These are phyloP conservation scores for Bombus difficillimus DNA, from an alignment of 1,140 invertebrate species.

Conservation along the genomic window DNA sequence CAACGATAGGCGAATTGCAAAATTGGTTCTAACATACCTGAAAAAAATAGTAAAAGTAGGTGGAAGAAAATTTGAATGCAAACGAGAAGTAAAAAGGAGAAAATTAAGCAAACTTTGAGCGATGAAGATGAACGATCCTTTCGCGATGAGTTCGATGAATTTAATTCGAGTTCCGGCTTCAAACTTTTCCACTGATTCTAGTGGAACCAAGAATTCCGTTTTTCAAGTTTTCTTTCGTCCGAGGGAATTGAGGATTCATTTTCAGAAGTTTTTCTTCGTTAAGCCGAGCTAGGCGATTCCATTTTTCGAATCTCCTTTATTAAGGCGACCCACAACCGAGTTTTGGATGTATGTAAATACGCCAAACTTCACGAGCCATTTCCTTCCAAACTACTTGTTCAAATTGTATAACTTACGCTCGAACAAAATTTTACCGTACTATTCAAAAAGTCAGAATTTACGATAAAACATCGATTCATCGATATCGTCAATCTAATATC, in stretches of 20 bases:
- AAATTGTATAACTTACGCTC: not conserved
- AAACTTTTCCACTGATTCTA: not conserved
- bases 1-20: not conserved
- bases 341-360: no score
- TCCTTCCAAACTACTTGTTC: not conserved
- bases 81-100: no score
- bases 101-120: not conserved
- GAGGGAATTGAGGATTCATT: not conserved
- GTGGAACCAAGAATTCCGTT: slow-evolving; percentile 2
- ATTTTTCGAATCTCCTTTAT: not conserved
- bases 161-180: not conserved
- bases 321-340: no score
- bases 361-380: not conserved
- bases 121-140: not conserved
- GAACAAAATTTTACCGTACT: no score
- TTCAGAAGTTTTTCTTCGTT: slow-evolving; percentile 4
- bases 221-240: not conserved
- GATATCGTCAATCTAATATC: no score
- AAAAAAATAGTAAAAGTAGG: no score
- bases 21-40: not conserved
- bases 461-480: no score
- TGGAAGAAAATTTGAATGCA: not conserved
- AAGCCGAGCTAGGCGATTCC: not conserved
- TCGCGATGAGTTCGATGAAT: not conserved
- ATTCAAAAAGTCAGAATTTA: no score